Evolutionary conservation across 2,888 invertebrate species (phyloP), one percentile per base, ranked within the genome.

Genomic region (Synergus gifuensis): DNA sequence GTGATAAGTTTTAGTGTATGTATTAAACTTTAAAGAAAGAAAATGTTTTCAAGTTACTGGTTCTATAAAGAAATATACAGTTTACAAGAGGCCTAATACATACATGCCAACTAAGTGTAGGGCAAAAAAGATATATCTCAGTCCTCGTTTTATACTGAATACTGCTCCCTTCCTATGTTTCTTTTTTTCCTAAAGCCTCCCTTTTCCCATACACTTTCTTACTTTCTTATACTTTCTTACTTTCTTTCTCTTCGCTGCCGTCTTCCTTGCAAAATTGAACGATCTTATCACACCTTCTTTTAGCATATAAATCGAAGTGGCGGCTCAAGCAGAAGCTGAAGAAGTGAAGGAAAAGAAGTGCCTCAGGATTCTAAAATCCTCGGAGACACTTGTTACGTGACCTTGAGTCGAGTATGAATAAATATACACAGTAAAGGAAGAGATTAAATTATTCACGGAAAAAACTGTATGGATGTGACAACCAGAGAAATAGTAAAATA

Each of bases 241-340:
- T 67, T 22, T 67, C 67, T 18, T 64, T 80, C 69, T 58, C 42
- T 22, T 22, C 12, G 49, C 54, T 77, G 63, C 62, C 67, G 78
- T 40, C 44, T 76, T 73, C 66, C 77, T 67, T 40, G 81, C 79
- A 63, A 80, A 83, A 83, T 83, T 83, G 76, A 81, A 81, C 80
- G 81, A 79, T 81, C 79, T 79, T 81, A 83, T 83, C 81, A 78
- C 42, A 46, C 76, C 79, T 63, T 79, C 79, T 64, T 36, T 81
- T 78, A 79, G 82, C 79, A 81, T 81, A 79, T 83, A 83, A 83
- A 83, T 83, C 83, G 81, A 81, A 79, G 46, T 42, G 77, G 79
- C 63, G 79, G 67, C 67, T 67, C 67, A 67, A 46, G 67, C 22
- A 67, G 44, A 67, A 67, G 67, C 67, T 44, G 9, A 46, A 67